Percentiles rank a stretch among this genome's conserved stretches.
phyloP scores from a whole-genome alignment of 2,797 vertebrate genomes.

The Nothura maculosa region DNA sequence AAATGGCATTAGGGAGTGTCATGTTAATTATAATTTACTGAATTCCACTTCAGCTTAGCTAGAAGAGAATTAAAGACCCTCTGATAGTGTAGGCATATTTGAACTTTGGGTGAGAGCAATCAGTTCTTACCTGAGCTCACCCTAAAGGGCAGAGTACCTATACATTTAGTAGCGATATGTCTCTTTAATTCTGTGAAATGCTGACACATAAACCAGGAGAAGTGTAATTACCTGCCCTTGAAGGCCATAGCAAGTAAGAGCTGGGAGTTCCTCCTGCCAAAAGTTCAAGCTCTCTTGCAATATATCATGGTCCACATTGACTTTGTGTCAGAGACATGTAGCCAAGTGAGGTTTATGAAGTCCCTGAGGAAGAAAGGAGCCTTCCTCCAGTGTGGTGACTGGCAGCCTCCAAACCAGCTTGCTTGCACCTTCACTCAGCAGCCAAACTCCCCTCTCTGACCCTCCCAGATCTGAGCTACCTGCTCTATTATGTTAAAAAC shows the following conservation, averaged over 20 bases:
- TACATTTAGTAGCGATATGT: background rate
- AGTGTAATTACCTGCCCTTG: slow-evolving; percentile 37
- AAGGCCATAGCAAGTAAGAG: slow-evolving; percentile 3
- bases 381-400: rapidly evolving
- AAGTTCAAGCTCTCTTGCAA: background rate
- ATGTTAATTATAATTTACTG: background rate
- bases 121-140: slow-evolving; percentile 7
- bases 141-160: slow-evolving; percentile 24
- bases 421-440: background rate
- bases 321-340: background rate
- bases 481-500: background rate
- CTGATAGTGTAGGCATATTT: slow-evolving; percentile 8
- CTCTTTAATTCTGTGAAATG: slow-evolving; percentile 36
- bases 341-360: background rate
- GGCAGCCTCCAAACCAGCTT: background rate
- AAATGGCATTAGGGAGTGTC: slow-evolving; percentile 26
- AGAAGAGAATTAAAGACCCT: slow-evolving; percentile 20
- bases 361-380: background rate
- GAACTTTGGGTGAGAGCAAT: slow-evolving; percentile 28
- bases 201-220: background rate
- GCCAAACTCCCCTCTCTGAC: background rate
- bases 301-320: slow-evolving; percentile 21
- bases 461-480: background rate
- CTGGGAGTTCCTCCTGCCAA: background rate
- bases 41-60: background rate